phyloP scores from a whole-genome alignment of 2,113 vertebrate genomes.

The Percopsis transmontana region DNA sequence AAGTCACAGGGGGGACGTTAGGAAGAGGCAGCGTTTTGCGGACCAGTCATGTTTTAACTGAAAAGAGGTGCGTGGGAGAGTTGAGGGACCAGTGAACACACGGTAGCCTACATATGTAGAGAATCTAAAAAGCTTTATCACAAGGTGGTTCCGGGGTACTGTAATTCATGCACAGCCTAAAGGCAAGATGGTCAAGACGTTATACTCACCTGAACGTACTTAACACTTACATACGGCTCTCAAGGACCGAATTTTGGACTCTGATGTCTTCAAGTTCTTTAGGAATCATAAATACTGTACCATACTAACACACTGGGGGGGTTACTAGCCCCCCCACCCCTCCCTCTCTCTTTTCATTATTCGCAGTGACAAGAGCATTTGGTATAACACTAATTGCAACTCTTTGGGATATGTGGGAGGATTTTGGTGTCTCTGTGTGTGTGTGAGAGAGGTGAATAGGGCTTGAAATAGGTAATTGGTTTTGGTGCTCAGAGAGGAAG shows the following conservation, averaged over 20 bases:
- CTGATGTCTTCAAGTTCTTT: too few relatives aligned
- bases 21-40: constrained; percentile 32
- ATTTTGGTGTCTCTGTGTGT: background rate
- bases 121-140: constrained; percentile 4
- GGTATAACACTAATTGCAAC: constrained; percentile 55
- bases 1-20: constrained; percentile 30
- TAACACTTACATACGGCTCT: too few relatives aligned
- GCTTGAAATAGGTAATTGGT: constrained; percentile 26
- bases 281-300: too few relatives aligned
- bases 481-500: constrained; percentile 5
- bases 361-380: constrained; percentile 41
- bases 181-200: background rate
- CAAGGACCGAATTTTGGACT: too few relatives aligned
- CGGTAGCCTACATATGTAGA: constrained; percentile 5
- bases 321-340: background rate
- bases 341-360: constrained; percentile 27
- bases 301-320: background rate
- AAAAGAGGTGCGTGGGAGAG: constrained; percentile 22
- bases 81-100: constrained; percentile 23
- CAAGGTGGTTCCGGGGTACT: background rate
- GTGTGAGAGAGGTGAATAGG: background rate
- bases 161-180: background rate
- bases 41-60: constrained; percentile 27
- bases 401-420: constrained; percentile 54
- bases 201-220: background rate